Evolutionary conservation across 1,140 invertebrate genomes (phyloP), one percentile per base, ranked within the genome.

Genomic region (Drosophila cardini): DNA sequence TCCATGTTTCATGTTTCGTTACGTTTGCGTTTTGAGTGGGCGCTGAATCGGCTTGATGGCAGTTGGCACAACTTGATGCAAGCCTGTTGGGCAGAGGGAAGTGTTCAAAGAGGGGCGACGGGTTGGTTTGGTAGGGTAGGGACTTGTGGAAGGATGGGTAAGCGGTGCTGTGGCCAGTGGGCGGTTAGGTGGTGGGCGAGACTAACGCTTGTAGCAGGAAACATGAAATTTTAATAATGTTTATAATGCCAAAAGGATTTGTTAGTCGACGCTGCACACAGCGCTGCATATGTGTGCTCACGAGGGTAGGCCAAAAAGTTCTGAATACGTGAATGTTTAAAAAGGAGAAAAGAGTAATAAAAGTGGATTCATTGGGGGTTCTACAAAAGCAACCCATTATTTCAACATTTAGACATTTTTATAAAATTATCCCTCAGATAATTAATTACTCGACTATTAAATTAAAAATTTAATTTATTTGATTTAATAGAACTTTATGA

Each of bases 221-320:
- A 89, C 84, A 89, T 89, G 84, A 89, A 89, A 89, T 89, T 89
- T 89, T 89, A 89, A 89, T 89, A 89, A 89, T 89, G 84, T 89
- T 89, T 89, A 89, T 89, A 89, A 89, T 90, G 84, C 84, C 84
- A 89, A 89, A 89, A 89, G 84, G 84, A 89, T 89, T 89, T 89
- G 85, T 87, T 87, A 87, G 83, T 79, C 84, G 84, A 83, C 83
- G 79, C 68, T 82, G 61, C 71, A 86, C 75, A 85, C 82, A 62
- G 74, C 65, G 62, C 62, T 84, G 65, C 75, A 86, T 78, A 48
- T 72, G 75, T 60, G 52, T 40, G 21, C 21, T 52, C 2, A 6
- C 45, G 75, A 71, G 69, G 68, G 64, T 16, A 10, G 61, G 4
- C 13, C 32, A 0, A n/a, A 5, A 10, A 64, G 26, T 76, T 60